Percentiles rank a stretch among this genome's conserved stretches.
Evolutionary conservation across 2,113 vertebrate genomes (phyloP).

Genomic region (Glaucomys volans): DNA sequence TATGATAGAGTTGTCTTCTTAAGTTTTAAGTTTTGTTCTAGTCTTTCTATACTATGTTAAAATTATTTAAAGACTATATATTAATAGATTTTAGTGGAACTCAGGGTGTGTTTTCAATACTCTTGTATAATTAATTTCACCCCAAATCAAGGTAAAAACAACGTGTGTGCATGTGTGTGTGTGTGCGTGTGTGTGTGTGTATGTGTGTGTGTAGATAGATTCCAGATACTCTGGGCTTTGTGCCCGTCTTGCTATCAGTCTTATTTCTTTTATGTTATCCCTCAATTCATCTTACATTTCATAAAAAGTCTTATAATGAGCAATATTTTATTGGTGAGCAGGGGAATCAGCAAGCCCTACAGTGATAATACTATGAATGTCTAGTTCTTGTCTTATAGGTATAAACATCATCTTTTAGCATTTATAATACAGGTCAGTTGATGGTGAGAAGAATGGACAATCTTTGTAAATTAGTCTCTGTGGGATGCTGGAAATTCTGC

Average conservation of each 20-base stretch:
- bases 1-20: background rate
- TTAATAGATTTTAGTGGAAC: background rate
- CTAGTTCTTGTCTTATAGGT: background rate
- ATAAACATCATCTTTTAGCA: background rate
- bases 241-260: background rate
- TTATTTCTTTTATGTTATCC: constrained; percentile 45
- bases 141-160: background rate
- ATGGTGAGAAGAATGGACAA: background rate
- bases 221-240: background rate
- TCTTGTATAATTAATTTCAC: background rate
- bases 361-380: background rate
- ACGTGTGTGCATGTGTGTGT: background rate
- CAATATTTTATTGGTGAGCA: background rate
- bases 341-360: accelerated
- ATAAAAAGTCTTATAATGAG: background rate
- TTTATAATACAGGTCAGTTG: background rate
- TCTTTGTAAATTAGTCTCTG: constrained; percentile 20
- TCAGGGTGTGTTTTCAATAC: no score
- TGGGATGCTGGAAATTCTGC: background rate
- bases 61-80: background rate
- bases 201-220: no score
- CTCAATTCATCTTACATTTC: no score
- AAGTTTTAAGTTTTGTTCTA: no score
- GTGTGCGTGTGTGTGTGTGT: no score
- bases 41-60: background rate